A percentile compares a stretch with the other conserved stretches of the same genome.
phyloP scores from a whole-genome alignment of 2,888 invertebrate genomes.

The Diarsia dahlii region DNA sequence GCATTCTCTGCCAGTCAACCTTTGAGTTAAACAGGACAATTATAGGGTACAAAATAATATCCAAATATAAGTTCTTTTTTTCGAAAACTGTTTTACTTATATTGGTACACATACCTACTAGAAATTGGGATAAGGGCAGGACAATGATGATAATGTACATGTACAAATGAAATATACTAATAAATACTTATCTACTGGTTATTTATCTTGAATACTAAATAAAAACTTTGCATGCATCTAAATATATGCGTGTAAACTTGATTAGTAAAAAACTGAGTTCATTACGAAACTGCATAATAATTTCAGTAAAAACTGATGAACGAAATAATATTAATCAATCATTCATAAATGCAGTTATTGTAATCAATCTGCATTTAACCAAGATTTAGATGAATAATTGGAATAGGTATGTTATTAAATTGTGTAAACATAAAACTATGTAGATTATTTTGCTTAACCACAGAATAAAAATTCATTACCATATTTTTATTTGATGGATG shows the following conservation, averaged over 20 bases:
- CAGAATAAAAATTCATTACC: not conserved
- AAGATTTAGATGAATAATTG: not conserved
- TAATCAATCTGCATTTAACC: not conserved
- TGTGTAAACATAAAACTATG: not conserved
- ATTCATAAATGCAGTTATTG: conserved; percentile 17
- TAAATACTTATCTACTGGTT: too few species aligned
- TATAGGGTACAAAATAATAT: too few species aligned
- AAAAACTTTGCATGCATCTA: not conserved
- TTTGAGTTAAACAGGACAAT: too few species aligned
- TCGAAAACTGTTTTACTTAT: too few species aligned
- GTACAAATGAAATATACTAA: too few species aligned
- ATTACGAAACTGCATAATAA: not conserved
- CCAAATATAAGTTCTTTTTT: too few species aligned
- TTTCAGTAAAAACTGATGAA: not conserved
- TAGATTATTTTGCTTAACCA: not conserved
- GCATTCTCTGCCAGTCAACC: too few species aligned
- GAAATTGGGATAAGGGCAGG: too few species aligned
- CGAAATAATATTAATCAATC: not conserved
- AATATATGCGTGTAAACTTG: conserved; percentile 10
- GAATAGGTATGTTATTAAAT: not conserved
- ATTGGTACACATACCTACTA: too few species aligned
- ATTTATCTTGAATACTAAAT: not conserved
- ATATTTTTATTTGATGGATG: too few species aligned
- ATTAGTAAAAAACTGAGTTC: not conserved
- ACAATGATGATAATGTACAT: too few species aligned